Percentiles rank a stretch among this genome's conserved stretches.
Conservation (phyloP, 2,888 invertebrate species). For the Dioctria linearis region DNA sequence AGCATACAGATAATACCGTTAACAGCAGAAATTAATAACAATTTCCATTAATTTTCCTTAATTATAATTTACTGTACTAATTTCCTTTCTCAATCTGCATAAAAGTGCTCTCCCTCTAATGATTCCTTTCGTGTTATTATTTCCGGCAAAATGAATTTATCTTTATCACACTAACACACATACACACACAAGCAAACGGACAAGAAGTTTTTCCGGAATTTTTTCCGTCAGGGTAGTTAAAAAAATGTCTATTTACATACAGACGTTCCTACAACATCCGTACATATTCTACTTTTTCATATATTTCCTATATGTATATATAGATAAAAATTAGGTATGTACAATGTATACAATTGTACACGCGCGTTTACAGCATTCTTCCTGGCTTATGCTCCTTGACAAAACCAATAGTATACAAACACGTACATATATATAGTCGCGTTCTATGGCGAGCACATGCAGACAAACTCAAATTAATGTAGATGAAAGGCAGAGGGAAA, state of each 20-base stretch:
- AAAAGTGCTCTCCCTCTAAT: conserved; percentile 51
- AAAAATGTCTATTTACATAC: conserved; percentile 9
- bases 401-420: conserved; percentile 5
- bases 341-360: background rate
- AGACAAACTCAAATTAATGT: conserved; percentile 50
- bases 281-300: background rate
- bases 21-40: conserved; percentile 56
- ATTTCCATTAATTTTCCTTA: conserved; percentile 57
- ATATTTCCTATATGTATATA: too few relatives aligned
- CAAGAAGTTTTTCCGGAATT: conserved; percentile 36
- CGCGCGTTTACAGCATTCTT: conserved; percentile 16
- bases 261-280: background rate
- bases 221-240: conserved; percentile 41
- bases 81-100: conserved; percentile 53
- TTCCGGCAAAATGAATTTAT: conserved; percentile 57
- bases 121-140: conserved; percentile 56
- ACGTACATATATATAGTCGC: background rate
- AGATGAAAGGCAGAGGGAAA: conserved; percentile 44
- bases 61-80: conserved; percentile 56
- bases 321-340: too few relatives aligned
- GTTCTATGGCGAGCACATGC: background rate
- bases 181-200: background rate
- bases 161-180: conserved; percentile 42
- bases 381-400: background rate
- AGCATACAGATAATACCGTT: conserved; percentile 50